Conservation (phyloP, 2,888 invertebrate species). For the Schizotus pectinicornis region DNA sequence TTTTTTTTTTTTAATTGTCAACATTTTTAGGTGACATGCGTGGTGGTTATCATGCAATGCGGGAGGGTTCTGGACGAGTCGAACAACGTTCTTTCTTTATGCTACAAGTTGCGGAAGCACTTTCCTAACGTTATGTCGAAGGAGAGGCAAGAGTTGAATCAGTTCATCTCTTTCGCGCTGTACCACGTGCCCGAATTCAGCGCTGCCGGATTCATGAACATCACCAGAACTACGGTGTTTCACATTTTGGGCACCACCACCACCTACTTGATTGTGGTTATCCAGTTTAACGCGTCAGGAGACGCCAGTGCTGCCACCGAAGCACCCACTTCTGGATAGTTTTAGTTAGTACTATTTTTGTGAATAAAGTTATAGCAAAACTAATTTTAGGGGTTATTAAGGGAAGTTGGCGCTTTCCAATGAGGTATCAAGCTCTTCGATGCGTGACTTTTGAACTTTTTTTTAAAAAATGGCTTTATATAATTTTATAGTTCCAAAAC, state of each 20-base stretch:
- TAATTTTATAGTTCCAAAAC: too few relatives aligned
- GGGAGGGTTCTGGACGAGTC: not conserved
- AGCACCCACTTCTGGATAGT: too few relatives aligned
- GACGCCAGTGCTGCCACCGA: not conserved
- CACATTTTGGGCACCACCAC: conserved; percentile 1
- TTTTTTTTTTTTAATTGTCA: not conserved
- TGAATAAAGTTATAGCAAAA: too few relatives aligned
- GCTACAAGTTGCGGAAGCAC: not conserved
- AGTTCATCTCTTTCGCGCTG: not conserved
- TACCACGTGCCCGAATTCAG: not conserved
- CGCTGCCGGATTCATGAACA: not conserved
- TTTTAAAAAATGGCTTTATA: too few relatives aligned
- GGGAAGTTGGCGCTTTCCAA: too few relatives aligned
- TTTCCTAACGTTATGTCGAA: not conserved
- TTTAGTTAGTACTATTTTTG: too few relatives aligned
- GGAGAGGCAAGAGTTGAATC: not conserved
- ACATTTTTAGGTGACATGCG: not conserved
- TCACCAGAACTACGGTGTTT: conserved; percentile 1
- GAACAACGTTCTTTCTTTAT: not conserved
- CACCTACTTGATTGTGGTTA: conserved; percentile 1
- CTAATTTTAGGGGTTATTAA: too few relatives aligned
- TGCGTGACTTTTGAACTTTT: too few relatives aligned
- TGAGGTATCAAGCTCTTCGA: too few relatives aligned
- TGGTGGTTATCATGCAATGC: not conserved
- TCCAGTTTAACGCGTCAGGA: not conserved